phyloP scores from a whole-genome alignment of 2,113 vertebrate species.

The Eolophus roseicapilla region DNA sequence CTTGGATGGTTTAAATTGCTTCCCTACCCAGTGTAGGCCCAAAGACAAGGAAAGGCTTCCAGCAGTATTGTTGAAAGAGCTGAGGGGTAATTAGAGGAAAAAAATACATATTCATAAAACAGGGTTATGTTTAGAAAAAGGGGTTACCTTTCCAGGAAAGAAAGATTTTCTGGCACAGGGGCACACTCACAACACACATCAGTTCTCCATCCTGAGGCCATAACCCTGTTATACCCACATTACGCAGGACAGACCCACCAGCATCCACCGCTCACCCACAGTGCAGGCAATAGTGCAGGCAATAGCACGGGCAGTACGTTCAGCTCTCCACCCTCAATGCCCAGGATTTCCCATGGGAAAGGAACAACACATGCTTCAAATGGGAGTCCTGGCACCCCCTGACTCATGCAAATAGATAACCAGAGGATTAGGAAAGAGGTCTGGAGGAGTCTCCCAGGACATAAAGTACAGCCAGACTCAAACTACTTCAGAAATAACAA shows the following conservation, averaged over 20 bases:
- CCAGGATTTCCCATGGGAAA: background rate
- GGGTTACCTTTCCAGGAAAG: background rate
- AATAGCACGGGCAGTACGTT: accelerated
- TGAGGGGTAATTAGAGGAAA: background rate
- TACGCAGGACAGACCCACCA: background rate
- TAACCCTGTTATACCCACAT: background rate
- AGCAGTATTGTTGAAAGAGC: background rate
- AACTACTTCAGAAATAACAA: background rate
- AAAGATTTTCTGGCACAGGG: background rate
- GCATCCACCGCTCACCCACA: background rate
- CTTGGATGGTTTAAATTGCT: conserved; percentile 19
- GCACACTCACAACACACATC: accelerated
- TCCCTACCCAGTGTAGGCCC: background rate
- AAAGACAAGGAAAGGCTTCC: conserved; percentile 20
- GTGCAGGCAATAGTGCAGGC: accelerated
- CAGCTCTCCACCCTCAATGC: background rate
- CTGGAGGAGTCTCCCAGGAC: background rate
- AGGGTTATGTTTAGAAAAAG: background rate
- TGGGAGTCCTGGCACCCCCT: background rate
- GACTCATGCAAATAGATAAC: background rate
- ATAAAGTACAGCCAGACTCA: background rate
- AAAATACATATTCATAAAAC: background rate
- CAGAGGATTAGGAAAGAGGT: background rate
- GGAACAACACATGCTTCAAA: background rate
- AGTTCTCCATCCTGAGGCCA: background rate